Conservation (phyloP, 2,797 vertebrate species). For the Columba guinea region DNA sequence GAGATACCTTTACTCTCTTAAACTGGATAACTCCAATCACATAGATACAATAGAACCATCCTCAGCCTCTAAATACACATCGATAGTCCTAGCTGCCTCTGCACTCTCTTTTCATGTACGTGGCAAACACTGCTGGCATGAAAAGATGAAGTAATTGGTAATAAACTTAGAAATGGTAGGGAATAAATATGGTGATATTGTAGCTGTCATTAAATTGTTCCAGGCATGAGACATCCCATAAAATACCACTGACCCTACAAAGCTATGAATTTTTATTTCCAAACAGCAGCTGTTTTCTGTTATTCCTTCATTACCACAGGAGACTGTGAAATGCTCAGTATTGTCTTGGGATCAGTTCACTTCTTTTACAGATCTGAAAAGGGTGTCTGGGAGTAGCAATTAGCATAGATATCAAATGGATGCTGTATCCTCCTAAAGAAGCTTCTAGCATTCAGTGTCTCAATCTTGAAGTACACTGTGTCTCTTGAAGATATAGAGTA, state of each 20-base stretch:
- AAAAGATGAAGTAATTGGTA: neutral
- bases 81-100: neutral
- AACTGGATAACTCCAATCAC: neutral
- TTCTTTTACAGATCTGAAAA: slow-evolving; percentile 20
- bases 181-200: neutral
- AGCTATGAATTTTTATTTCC: neutral
- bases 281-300: neutral
- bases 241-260: neutral
- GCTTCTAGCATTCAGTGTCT: neutral
- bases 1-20: neutral
- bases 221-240: neutral
- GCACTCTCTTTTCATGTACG: neutral
- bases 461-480: neutral
- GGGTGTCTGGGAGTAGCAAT: neutral
- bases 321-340: neutral
- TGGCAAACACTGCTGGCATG: neutral
- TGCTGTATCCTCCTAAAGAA: neutral
- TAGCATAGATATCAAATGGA: neutral
- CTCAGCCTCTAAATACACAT: neutral
- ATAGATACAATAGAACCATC: neutral
- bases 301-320: neutral
- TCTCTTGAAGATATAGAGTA: neutral
- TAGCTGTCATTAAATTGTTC: neutral
- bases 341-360: neutral
- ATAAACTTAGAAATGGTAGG: neutral